Evolutionary conservation across 2,113 vertebrate genomes (phyloP), one percentile per base, ranked within the genome.

Genomic region (Rhodinocichla rosea): DNA sequence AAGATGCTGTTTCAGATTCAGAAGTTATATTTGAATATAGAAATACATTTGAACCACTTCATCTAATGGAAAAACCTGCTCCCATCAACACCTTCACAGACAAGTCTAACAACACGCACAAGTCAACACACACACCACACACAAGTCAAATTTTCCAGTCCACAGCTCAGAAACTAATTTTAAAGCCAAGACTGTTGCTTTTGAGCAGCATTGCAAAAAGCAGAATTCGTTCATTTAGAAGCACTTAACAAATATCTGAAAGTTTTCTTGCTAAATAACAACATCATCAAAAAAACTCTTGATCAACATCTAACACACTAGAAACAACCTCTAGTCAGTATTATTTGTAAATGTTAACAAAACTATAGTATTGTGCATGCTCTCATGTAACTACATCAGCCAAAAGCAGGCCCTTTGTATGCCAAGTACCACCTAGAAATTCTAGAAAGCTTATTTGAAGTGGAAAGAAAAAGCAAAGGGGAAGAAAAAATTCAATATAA

Each of bases 341-440:
- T 19, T 35, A 28, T 12, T 62, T 57, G 17, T 3, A 71, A 81
- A 44, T 5, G 9, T 26, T 52, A 33, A 27, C 17, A 68, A 57
- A 59, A 40, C 13, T 17, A 26, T 0, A 44, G 23, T 6, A 22
- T 2, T 30, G 3, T 5, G 3, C 28, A 85, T 1, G 1, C 11
- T 52, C 7, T 42, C 22, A n/a, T 6, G 71, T 7, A 79, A 75
- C 35, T 64, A 20, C n/a, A 81, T 17, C 47, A 60, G 50, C 6
- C 28, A 26, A 55, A 71, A 40, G 17, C 0, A 65, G 19, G 27
- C 11, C 59, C 49, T 68, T 35, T 7, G 4, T 32, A n/a, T 7
- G 26, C 11, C 45, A 77, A 67, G 2, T 27, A 35, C 8, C 23
- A 45, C 24, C 24, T 37, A 27, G 17, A 90, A 95, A 76, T 56